Base-by-base conservation (phyloP, 2,888 invertebrate species). In the Antitype chi region DNA sequence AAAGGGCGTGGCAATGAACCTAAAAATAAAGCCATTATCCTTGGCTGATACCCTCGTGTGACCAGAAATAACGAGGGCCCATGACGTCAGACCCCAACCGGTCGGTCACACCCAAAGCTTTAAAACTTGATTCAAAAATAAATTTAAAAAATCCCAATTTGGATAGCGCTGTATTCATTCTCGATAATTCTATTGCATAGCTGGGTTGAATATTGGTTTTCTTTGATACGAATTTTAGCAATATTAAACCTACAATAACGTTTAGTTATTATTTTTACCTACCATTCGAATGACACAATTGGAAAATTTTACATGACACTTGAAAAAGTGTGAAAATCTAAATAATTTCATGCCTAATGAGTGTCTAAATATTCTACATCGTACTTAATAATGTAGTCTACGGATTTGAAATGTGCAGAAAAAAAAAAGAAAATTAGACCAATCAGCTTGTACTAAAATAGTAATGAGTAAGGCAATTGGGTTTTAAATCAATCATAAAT, bases 1-100 rank as follows among this genome's bases (percentile, higher is more conserved):
- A 69, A 73, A 70, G 67, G 73, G 63, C 47, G 8, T 64, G 70
- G 55, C 62, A 57, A 17, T 74, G 49, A 47, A 49, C 15, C 52
- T 66, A 66, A 78, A 82, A 77, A 84, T 82, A 82, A 73, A 62
- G 63, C 66, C 60, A 66, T 57, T 76, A 74, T 70, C 52, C n/a
- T 55, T 62, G 23, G 23, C 47, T 53, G 28, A 9, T 70, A 73
- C 70, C 62, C 49, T 67, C 25, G 59, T 62, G 52, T 47, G 55
- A 13, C 32, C 64, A 57, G 28, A 84, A 82, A 84, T 82, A 80
- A 62, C 55, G 66, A 47, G 53, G 57, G 74, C 13, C 9, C 1
- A 43, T 84, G 80, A 84, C 74, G 82, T 72, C 80, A 82, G 15
- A 11, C 5, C 15, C 2, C 6, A 72, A 71, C 80, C 57, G 69